Conservation (phyloP, 2,113 vertebrate species). For the Salvelinus namaycush region DNA sequence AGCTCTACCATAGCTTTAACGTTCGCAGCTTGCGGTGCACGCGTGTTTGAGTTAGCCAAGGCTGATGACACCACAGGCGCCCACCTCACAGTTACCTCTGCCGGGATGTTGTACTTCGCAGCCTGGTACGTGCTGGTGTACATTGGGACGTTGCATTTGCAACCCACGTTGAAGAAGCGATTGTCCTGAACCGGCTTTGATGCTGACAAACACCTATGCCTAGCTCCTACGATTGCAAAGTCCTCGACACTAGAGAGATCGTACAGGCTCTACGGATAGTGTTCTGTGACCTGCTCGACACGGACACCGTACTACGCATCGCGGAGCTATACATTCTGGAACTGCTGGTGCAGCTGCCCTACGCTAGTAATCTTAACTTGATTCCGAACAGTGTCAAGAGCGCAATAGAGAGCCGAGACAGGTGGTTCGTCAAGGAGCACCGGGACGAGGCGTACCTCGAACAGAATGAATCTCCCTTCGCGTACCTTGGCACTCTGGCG, state of each 20-base stretch:
- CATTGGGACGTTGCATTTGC: background rate
- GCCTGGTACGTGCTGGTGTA: background rate
- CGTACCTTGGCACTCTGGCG: background rate
- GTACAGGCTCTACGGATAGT: background rate
- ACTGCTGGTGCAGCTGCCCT: background rate
- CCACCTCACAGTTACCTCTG: background rate
- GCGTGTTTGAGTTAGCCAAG: too few relatives aligned
- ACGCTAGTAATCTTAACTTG: background rate
- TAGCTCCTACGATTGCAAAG: background rate
- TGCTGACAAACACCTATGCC: background rate
- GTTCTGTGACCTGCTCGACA: background rate
- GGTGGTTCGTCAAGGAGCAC: background rate
- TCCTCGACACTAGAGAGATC: background rate
- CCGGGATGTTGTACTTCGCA: background rate
- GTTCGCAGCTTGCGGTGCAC: too few relatives aligned
- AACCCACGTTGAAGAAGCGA: background rate
- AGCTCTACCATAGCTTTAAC: too few relatives aligned
- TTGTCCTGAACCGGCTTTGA: background rate
- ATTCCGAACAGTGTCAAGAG: background rate
- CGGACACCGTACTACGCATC: background rate
- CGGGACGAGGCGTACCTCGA: background rate
- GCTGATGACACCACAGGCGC: background rate
- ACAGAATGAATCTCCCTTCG: background rate
- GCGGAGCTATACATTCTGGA: too few relatives aligned
- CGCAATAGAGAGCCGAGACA: too few relatives aligned